phyloP scores from a whole-genome alignment of 1,140 invertebrate genomes.

The Drosophila melanica region DNA sequence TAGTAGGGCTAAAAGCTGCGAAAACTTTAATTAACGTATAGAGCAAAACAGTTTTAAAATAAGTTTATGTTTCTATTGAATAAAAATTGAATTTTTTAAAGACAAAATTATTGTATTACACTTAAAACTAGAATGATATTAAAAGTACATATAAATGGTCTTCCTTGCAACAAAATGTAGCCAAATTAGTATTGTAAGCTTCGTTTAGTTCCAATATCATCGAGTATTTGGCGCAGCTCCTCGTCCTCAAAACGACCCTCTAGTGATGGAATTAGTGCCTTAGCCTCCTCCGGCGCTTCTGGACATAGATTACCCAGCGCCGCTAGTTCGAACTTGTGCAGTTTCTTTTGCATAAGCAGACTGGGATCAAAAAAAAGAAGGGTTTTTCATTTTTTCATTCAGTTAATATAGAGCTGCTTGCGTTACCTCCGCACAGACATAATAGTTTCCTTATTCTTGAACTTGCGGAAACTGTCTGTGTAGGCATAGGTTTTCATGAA shows the following conservation, averaged over 20 bases:
- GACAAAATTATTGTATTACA: slow-evolving; percentile 1
- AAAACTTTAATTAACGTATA: no score
- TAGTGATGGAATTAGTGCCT: slow-evolving; percentile 97
- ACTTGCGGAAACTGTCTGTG: slow-evolving; percentile 97
- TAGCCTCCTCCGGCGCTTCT: slow-evolving; percentile 98
- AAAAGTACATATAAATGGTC: slow-evolving; percentile 21
- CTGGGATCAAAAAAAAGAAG: slow-evolving; percentile 85
- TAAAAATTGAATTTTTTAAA: neutral
- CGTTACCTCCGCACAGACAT: slow-evolving; percentile 93
- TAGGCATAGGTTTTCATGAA: slow-evolving; percentile 99
- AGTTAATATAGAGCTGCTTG: slow-evolving; percentile 58
- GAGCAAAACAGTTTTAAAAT: no score
- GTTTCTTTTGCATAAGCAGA: slow-evolving; percentile 96
- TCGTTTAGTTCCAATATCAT: slow-evolving; percentile 98
- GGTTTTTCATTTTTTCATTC: neutral
- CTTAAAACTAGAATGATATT: slow-evolving; percentile 28
- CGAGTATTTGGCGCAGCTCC: slow-evolving; percentile 95
- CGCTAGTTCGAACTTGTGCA: slow-evolving; percentile 99
- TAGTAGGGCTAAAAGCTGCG: no score
- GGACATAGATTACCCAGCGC: slow-evolving; percentile 99
- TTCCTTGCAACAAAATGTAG: slow-evolving; percentile 5
- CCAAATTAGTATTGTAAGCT: slow-evolving; percentile 95
- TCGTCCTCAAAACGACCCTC: slow-evolving; percentile 98
- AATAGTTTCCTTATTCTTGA: slow-evolving; percentile 99
- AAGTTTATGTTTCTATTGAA: no score